Conservation (phyloP, 2,797 vertebrate species). For the Myotis planiceps region DNA sequence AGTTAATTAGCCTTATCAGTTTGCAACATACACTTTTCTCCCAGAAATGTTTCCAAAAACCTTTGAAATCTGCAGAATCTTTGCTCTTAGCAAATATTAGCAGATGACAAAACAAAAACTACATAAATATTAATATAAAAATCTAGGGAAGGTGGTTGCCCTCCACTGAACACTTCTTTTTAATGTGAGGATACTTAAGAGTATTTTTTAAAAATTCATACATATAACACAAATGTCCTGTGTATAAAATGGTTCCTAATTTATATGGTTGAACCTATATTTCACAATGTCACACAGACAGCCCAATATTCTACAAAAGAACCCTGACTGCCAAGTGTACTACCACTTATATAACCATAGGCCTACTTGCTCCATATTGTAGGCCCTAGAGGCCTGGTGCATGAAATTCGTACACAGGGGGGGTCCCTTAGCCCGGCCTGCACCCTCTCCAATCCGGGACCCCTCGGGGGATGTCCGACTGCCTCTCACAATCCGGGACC, state of each 20-base stretch:
- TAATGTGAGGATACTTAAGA: neutral
- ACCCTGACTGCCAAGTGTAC: neutral
- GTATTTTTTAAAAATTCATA: neutral
- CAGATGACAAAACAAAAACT: neutral
- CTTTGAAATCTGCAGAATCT: neutral
- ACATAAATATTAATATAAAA: neutral
- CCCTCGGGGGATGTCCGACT: too few species aligned
- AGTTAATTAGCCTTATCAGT: neutral
- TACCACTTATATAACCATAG: neutral
- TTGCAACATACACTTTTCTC: neutral
- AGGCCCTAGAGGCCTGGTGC: too few species aligned
- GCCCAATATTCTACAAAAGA: neutral
- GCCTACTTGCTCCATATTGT: neutral
- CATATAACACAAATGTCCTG: neutral
- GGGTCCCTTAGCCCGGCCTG: too few species aligned
- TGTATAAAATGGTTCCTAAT: neutral
- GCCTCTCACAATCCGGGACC: too few species aligned
- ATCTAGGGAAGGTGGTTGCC: neutral
- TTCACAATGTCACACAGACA: neutral
- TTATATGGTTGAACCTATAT: neutral
- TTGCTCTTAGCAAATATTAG: neutral
- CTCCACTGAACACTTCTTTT: neutral
- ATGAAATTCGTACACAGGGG: too few species aligned
- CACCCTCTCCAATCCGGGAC: too few species aligned
- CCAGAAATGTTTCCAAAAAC: neutral